These are phyloP conservation scores for Passer domesticus DNA, from an alignment of 2,113 vertebrate genomes.

Conservation along the genomic window DNA sequence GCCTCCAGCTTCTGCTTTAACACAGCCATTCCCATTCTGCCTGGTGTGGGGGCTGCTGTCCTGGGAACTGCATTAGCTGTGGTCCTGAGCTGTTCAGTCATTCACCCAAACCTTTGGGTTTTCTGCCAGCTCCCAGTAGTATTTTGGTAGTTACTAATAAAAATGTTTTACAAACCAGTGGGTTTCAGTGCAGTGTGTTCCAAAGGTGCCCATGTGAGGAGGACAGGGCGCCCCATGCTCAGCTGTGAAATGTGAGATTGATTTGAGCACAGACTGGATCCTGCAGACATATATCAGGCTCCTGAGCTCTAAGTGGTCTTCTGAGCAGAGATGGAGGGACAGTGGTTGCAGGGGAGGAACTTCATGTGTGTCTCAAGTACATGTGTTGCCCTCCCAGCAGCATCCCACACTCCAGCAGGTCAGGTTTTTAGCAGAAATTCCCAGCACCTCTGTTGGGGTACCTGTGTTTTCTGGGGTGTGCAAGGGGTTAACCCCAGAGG, in stretches of 20 bases:
- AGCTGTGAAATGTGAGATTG: not conserved
- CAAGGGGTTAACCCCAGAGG: not conserved
- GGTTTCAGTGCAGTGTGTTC: not conserved
- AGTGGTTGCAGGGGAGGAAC: not conserved
- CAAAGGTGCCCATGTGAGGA: rapidly evolving
- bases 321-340: not conserved
- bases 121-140: not conserved
- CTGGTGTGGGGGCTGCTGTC: not conserved
- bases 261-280: not conserved
- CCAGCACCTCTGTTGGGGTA: rapidly evolving
- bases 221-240: rapidly evolving
- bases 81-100: not conserved
- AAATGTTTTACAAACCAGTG: not conserved
- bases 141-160: not conserved
- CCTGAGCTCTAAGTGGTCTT: not conserved
- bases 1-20: not conserved
- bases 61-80: not conserved
- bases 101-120: not conserved
- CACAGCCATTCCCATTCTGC: not conserved
- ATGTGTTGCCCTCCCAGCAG: not conserved
- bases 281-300: not conserved
- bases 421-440: not conserved
- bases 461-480: not conserved
- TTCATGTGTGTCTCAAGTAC: not conserved
- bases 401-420: rapidly evolving